Conservation (phyloP, 35 echinoderm and acorn worm genomes). For the Heliocidaris erythrogramma region DNA sequence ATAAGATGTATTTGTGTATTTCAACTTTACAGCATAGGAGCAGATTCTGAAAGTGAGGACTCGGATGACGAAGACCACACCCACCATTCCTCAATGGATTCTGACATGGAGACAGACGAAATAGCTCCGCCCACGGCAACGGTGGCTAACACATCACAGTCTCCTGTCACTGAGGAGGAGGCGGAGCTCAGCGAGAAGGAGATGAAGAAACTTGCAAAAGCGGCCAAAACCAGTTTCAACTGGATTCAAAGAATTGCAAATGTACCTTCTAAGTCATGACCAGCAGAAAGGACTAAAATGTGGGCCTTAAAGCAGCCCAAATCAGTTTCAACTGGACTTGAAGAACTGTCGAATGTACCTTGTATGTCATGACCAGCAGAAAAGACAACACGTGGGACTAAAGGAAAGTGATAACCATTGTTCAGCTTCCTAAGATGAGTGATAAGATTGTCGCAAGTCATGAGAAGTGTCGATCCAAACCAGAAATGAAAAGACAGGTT, state of each 20-base stretch:
- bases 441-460: too few relatives aligned
- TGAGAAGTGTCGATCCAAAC: too few relatives aligned
- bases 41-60: neutral
- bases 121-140: neutral
- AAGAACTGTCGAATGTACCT: neutral
- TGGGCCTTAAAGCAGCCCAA: neutral
- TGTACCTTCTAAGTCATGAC: neutral
- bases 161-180: neutral
- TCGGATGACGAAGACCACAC: neutral
- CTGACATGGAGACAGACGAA: conserved; percentile 24
- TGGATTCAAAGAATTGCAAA: neutral
- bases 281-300: neutral
- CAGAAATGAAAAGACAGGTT: too few relatives aligned
- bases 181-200: conserved; percentile 41
- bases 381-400: too few relatives aligned
- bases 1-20: neutral
- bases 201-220: conserved; percentile 15
- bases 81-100: neutral
- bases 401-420: too few relatives aligned
- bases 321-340: neutral
- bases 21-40: neutral
- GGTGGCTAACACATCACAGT: neutral
- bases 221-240: neutral
- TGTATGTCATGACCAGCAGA: neutral
- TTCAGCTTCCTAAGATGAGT: too few relatives aligned